Base-by-base conservation (phyloP, 1,140 invertebrate genomes). In the Drosophila sp. region DNA sequence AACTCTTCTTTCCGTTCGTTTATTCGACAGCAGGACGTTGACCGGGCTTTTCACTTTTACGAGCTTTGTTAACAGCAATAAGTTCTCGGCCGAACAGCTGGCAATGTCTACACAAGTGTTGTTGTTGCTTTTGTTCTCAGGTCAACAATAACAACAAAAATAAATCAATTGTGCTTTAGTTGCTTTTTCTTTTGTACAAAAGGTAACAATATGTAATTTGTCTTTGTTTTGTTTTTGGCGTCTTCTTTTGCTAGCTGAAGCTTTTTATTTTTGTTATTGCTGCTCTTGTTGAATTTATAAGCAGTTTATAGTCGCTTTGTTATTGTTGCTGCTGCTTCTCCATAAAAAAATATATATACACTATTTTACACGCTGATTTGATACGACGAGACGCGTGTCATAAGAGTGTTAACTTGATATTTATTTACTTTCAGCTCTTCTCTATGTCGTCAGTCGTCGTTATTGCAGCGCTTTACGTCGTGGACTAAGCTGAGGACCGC, bases 131-230 rank as follows among this genome's bases (percentile, higher is more conserved):
- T 38, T 58, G 54, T 36, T 56, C 50, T 21, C 27, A 59, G 34
- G 36, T 27, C 29, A n/a, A 41, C 14, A 45, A 18, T 13, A 45
- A 32, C 45, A 53, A 62, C 48, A 70, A 65, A 70, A 80, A 73
- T 76, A 82, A 82, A 86, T 86, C 78, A 86, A 86, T 86, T 76
- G 71, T 70, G 78, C 64, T 76, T 56, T 50, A 50, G 38, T 57
- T 25, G 46, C 40, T 56, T 41, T 27, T 76, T 65, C 16, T 43
- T 59, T 36, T 41, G 38, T 51, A 64, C 36, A 77, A 76, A 84
- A 69, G 43, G 61, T 76, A 71, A 66, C 65, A 69, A 84, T 80
- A 59, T 21, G 21, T 84, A 84, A 36, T 34, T 78, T 51, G 16
- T 57, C 29, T 45, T 80, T 62, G 21, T 62, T 36, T 50, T 65